phyloP scores from a whole-genome alignment of 2,888 invertebrate species.

The Blastobasis adustella region DNA sequence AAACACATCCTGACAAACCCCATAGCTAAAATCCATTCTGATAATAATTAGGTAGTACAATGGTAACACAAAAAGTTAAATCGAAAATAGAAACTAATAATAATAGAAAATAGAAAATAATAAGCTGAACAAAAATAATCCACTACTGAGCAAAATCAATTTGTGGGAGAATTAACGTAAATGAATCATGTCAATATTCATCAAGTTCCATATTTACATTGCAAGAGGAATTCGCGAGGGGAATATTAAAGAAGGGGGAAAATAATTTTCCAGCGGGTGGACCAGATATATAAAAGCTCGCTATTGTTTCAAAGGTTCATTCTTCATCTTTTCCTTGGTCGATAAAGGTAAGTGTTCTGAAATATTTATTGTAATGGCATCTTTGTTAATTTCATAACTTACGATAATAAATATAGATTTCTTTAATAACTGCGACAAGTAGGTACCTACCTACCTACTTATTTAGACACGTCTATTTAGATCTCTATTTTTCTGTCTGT shows the following conservation, averaged over 20 bases:
- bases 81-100: background rate
- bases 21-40: too few species aligned
- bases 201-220: slow-evolving; percentile 23
- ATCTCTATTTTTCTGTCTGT: background rate
- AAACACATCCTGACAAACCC: too few species aligned
- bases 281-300: slow-evolving; percentile 43
- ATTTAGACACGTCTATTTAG: background rate
- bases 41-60: too few species aligned
- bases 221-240: slow-evolving; percentile 39
- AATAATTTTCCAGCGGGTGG: slow-evolving; percentile 38
- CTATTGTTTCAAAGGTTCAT: slow-evolving; percentile 27
- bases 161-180: slow-evolving; percentile 37
- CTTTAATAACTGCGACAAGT: too few species aligned
- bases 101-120: background rate
- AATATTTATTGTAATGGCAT: too few species aligned
- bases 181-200: slow-evolving; percentile 67
- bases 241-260: slow-evolving; percentile 69
- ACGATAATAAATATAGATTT: too few species aligned
- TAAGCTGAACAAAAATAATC: slow-evolving; percentile 14
- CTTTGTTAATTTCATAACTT: too few species aligned
- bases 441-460: background rate
- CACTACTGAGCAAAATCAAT: slow-evolving; percentile 37
- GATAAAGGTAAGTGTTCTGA: slow-evolving; percentile 17
- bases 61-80: too few species aligned
- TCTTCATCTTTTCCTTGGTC: slow-evolving; percentile 17